Evolutionary conservation across 2,113 vertebrate genomes (phyloP), one percentile per base, ranked within the genome.

Genomic region (Coptodon rendalli): DNA sequence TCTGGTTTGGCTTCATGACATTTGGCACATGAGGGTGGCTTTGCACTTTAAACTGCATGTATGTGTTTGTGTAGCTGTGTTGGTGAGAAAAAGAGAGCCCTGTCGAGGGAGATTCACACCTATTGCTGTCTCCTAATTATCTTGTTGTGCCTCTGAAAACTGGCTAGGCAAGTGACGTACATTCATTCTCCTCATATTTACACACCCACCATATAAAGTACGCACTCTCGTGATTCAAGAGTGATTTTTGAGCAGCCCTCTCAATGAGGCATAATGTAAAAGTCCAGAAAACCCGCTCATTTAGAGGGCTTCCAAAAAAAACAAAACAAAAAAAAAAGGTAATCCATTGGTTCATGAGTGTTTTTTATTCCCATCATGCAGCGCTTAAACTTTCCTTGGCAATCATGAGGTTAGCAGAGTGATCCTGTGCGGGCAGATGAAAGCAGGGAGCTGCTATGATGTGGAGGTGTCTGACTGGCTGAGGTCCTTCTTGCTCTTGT

Each of bases 381-480:
- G 43, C 80, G 27, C 71, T 84, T 45, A 50, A 24, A 54, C 61
- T 53, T 78, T 85, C 53, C 56, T 71, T n/a, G 29, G 87, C 63
- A 63, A 48, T 57, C 11, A 6, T 61, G 40, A 78, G 57, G 63
- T 66, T 43, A 82, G 57, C 2, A 8, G 43, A 54, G 80, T 16
- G 38, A 85, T 87, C 66, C 59, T 50, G 54, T 83, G 43, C 2
- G 13, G 68, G 83, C 63, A 52, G 59, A 59, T 88, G 85, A 85
- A 81, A 63, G 79, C 19, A 9, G 14, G 71, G 38, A 22, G 81
- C 59, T 81, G 91, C 86, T 95, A 94, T 22, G 88, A 93, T 3
- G 91, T 36, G 52, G 95, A 93, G 56, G 91, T 96, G 97, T 94
- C 96, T 91, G 79, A 96, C 91, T 9, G 96, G 90, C 1, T 95